A percentile compares a stretch with the other conserved stretches of the same genome.
These are phyloP conservation scores for Bibio marci DNA, from an alignment of 2,888 invertebrate species.

Conservation along the genomic window DNA sequence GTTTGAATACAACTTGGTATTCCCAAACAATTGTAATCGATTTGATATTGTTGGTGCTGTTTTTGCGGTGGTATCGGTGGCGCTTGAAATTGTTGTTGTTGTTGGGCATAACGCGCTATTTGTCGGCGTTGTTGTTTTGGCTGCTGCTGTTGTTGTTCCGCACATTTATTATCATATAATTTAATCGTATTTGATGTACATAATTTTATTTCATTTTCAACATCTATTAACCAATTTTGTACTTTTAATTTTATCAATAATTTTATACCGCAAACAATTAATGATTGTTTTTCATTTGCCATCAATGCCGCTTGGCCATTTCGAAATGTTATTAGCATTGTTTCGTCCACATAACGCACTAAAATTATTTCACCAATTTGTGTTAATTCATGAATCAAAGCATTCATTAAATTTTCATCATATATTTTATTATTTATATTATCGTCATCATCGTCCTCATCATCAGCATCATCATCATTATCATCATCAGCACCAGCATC, in stretches of 20 bases:
- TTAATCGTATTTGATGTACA: constrained; percentile 75
- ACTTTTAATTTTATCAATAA: constrained; percentile 63
- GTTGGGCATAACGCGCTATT: no score
- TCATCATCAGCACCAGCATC: constrained; percentile 16
- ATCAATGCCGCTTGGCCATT: constrained; percentile 77
- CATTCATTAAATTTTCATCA: constrained; percentile 64
- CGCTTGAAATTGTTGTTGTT: no score
- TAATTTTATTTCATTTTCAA: constrained; percentile 66
- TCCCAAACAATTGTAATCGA: constrained; percentile 21
- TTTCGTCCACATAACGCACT: constrained; percentile 75
- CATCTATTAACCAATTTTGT: constrained; percentile 66
- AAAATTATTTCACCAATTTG: constrained; percentile 80
- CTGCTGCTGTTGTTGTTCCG: constrained; percentile 14
- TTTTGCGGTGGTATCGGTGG: not conserved
- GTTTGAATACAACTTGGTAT: constrained; percentile 30
- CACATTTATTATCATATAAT: constrained; percentile 33
- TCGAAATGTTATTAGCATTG: constrained; percentile 86
- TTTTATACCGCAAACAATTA: constrained; percentile 45
- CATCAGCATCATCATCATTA: not conserved
- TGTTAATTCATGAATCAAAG: constrained; percentile 61
- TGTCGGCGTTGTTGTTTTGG: no score
- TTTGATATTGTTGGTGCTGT: no score
- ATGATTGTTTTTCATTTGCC: constrained; percentile 39
- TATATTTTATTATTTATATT: constrained; percentile 43
- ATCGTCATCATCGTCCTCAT: constrained; percentile 19